Evolutionary conservation across 2,113 vertebrate genomes (phyloP).

Genomic region (Podarcis cretensis): DNA sequence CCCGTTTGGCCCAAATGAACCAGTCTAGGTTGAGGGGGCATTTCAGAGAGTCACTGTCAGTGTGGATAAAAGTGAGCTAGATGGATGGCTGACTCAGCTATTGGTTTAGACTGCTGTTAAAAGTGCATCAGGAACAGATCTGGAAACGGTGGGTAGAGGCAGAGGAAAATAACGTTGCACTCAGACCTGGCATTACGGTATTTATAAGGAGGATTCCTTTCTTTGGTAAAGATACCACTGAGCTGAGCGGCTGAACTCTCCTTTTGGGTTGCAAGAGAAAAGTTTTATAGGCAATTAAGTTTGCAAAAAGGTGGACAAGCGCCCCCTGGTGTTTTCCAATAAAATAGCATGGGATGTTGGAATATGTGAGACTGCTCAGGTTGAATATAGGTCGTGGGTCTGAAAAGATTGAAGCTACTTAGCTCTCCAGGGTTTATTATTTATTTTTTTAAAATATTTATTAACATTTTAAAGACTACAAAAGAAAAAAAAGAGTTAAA

Average conservation of each 20-base stretch:
- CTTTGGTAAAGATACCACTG: neutral
- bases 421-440: too few species aligned
- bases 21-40: too few species aligned
- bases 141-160: neutral
- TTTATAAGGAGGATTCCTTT: neutral
- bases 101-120: too few species aligned
- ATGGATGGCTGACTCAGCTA: neutral
- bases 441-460: too few species aligned
- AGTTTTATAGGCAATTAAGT: neutral
- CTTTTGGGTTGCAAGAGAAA: neutral
- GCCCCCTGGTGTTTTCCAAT: slow-evolving; percentile 53
- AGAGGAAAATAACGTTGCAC: neutral
- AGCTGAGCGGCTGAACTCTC: neutral
- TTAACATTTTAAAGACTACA: too few species aligned
- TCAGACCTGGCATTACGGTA: neutral
- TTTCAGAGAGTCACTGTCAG: neutral
- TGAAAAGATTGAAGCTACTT: too few species aligned
- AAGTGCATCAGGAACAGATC: too few species aligned
- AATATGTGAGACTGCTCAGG: too few species aligned
- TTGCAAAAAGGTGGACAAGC: slow-evolving; percentile 44
- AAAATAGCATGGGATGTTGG: neutral
- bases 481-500: too few species aligned
- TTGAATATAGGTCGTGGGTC: too few species aligned
- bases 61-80: neutral
- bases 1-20: too few species aligned